A percentile compares a stretch with the other conserved stretches of the same genome.
Conservation (phyloP, 2,113 vertebrate species). For the Bothrops jararaca region DNA sequence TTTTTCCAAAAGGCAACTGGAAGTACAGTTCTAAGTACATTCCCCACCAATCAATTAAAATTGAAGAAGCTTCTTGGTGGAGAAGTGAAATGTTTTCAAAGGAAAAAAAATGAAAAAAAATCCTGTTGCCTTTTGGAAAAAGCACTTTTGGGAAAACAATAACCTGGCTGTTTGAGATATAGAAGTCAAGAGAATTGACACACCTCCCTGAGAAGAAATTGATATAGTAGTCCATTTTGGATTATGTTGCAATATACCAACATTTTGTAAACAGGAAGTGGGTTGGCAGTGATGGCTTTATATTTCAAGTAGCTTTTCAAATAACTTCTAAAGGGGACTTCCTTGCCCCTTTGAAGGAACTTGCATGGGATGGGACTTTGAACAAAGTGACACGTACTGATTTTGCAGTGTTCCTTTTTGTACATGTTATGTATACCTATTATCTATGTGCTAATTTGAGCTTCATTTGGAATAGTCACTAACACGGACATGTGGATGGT, state of each 20-base stretch:
- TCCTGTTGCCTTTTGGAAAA: not conserved
- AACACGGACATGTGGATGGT: rapidly evolving
- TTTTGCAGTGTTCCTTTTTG: not conserved
- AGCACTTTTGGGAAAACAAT: not conserved
- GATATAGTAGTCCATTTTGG: not conserved
- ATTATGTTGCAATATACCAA: not conserved
- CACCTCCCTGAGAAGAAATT: not conserved
- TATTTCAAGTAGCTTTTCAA: not conserved
- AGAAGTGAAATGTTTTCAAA: not conserved
- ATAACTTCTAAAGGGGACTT: not conserved
- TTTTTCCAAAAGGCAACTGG: not conserved
- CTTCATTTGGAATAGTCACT: not conserved
- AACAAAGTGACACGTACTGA: rapidly evolving
- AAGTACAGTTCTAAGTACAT: not conserved
- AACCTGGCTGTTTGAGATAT: not conserved
- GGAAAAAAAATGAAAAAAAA: not conserved
- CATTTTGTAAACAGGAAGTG: not conserved
- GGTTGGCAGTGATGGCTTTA: not conserved
- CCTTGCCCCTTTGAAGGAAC: not conserved
- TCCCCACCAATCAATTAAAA: not conserved
- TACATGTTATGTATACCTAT: not conserved
- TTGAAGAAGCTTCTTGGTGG: not conserved
- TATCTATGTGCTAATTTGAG: not conserved
- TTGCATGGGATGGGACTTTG: not conserved
- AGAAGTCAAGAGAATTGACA: not conserved